Base-by-base conservation (phyloP, 37 sponge, comb jelly and placozoan genomes). In the Halichondria panicea region DNA sequence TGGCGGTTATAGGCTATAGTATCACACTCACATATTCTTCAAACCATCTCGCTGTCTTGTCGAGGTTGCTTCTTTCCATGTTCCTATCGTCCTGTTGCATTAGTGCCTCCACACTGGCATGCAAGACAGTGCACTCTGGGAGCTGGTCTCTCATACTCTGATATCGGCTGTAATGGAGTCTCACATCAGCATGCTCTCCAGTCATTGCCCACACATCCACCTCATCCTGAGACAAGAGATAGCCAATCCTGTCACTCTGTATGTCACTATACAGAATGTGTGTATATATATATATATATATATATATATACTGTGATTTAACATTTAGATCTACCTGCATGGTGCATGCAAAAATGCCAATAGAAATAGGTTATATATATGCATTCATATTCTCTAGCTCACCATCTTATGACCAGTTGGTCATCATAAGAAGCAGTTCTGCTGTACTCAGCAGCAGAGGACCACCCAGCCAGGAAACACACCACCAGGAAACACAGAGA, bases 341-440 rank as follows among this genome's bases (percentile, higher is more conserved):
- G n/a, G n/a, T n/a, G n/a, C n/a, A n/a, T n/a, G n/a, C n/a, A n/a
- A n/a, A n/a, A n/a, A n/a, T n/a, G n/a, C n/a, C n/a, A n/a, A n/a
- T n/a, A n/a, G n/a, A n/a, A n/a, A n/a, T n/a, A n/a, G n/a, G n/a
- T n/a, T n/a, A n/a, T n/a, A n/a, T n/a, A n/a, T n/a, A n/a, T n/a
- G n/a, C n/a, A n/a, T n/a, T n/a, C n/a, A n/a, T n/a, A n/a, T n/a
- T n/a, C n/a, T n/a, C n/a, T 7, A 8, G 3, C 72, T 79, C 43
- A 86, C 86, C 86, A 86, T 73, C 61, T 86, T 22, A 79, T 67
- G 3, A 86, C 58, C 9, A 86, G 53, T 55, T 78, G 80, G 22
- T 30, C 80, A 7, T 71, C 65, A 39, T 86, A 86, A 25, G 60
- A 58, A n/a, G 45, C 68, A 0, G 72, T 86, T 13, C 80, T 72